Conservation (phyloP, 2,888 invertebrate species). For the Vandiemenella viatica region DNA sequence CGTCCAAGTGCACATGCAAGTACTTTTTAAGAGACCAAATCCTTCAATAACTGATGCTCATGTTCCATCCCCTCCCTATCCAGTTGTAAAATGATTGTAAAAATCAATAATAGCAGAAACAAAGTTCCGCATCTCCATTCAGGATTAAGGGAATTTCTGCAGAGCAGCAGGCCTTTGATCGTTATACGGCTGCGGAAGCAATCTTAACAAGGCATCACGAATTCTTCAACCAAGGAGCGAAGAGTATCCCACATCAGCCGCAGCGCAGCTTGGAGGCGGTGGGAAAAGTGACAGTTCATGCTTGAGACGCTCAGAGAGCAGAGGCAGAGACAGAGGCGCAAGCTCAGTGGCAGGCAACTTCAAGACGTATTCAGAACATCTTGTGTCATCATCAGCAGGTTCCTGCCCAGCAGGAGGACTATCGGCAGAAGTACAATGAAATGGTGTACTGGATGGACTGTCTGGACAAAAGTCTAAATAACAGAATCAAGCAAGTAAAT, state of each 20-base stretch:
- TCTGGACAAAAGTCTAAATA: conserved; percentile 68
- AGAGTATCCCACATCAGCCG: conserved; percentile 35
- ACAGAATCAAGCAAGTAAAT: conserved; percentile 69
- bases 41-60: no score
- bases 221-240: conserved; percentile 23
- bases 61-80: no score
- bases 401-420: conserved; percentile 81
- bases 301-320: conserved; percentile 46
- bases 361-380: conserved; percentile 54
- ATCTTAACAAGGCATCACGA: conserved; percentile 56
- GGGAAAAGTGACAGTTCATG: conserved; percentile 51
- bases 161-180: conserved; percentile 66
- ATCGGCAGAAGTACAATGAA: conserved; percentile 59
- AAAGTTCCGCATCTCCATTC: no score
- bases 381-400: conserved; percentile 63
- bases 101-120: no score
- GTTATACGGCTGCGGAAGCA: conserved; percentile 70
- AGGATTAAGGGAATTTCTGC: conserved; percentile 69
- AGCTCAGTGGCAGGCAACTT: conserved; percentile 58
- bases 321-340: conserved; percentile 52
- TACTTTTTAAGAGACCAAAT: no score
- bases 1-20: no score
- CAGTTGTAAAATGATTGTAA: no score
- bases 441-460: conserved; percentile 85
- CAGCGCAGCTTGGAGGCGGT: conserved; percentile 64